These are phyloP conservation scores for Thunnus thynnus DNA, from an alignment of 2,113 vertebrate species.

Conservation along the genomic window DNA sequence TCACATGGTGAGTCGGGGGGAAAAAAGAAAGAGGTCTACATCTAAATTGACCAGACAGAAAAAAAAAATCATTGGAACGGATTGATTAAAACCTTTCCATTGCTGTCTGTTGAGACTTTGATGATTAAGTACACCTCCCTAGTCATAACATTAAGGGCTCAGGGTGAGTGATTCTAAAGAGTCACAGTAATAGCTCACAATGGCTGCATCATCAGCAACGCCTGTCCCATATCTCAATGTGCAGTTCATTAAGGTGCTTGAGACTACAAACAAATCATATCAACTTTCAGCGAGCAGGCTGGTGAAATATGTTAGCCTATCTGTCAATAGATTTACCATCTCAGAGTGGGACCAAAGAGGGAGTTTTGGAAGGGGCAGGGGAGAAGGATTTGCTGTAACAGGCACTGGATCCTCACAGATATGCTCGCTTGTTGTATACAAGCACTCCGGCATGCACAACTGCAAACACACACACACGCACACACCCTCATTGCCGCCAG, in stretches of 20 bases:
- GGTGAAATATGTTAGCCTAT: constrained; percentile 57
- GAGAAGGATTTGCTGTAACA: constrained; percentile 45
- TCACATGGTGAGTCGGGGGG: constrained; percentile 50
- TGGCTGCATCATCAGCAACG: constrained; percentile 77
- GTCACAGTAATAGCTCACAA: constrained; percentile 74
- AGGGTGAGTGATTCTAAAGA: constrained; percentile 73
- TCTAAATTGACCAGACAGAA: constrained; percentile 59
- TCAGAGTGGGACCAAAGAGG: constrained; percentile 13
- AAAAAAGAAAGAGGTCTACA: constrained; percentile 18
- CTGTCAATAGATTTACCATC: constrained; percentile 52
- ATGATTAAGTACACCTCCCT: constrained; percentile 68
- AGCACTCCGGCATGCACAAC: constrained; percentile 15
- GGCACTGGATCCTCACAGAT: constrained; percentile 37
- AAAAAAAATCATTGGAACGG: constrained; percentile 55
- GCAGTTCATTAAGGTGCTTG: constrained; percentile 71
- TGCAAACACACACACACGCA: constrained; percentile 12
- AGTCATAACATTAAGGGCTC: constrained; percentile 58
- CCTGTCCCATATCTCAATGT: constrained; percentile 77
- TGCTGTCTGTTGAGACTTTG: constrained; percentile 51
- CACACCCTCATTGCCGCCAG: constrained; percentile 41
- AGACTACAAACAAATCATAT: constrained; percentile 72
- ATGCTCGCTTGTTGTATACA: constrained; percentile 25
- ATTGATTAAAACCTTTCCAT: constrained; percentile 72
- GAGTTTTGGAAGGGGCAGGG: neutral
- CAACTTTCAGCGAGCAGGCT: constrained; percentile 52